phyloP scores from a whole-genome alignment of 2,797 vertebrate genomes.

The Yasuhikotakia modesta region DNA sequence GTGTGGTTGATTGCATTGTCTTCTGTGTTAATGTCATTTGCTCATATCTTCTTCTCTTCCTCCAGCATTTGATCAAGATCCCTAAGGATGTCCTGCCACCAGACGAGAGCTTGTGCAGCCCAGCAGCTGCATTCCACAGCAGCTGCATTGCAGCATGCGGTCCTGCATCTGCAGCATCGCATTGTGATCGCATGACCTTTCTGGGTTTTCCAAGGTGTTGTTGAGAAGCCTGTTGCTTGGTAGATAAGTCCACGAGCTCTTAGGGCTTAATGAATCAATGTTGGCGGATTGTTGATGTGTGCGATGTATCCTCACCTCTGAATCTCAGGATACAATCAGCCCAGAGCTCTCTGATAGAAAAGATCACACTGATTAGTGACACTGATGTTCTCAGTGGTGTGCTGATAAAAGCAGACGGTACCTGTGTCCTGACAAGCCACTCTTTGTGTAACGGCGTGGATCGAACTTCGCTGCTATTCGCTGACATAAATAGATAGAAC shows the following conservation, averaged over 20 bases:
- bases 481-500: constrained; percentile 31
- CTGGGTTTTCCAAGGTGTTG: constrained; percentile 22
- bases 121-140: background rate
- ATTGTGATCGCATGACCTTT: constrained; percentile 48
- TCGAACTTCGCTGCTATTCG: constrained; percentile 24
- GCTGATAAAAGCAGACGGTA: constrained; percentile 33
- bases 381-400: constrained; percentile 14
- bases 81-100: constrained; percentile 2
- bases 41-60: constrained; percentile 46
- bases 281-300: constrained; percentile 49
- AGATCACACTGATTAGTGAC: constrained; percentile 41
- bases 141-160: constrained; percentile 24
- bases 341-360: constrained; percentile 39
- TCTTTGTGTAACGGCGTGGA: constrained; percentile 36
- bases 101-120: constrained; percentile 2
- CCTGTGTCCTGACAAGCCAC: constrained; percentile 33
- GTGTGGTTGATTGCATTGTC: constrained; percentile 27
- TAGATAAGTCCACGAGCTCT: constrained; percentile 38
- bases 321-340: constrained; percentile 50
- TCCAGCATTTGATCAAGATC: constrained; percentile 30
- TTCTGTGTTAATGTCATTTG: constrained; percentile 40
- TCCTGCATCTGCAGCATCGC: background rate
- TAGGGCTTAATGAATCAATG: constrained; percentile 56
- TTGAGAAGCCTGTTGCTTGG: constrained; percentile 35
- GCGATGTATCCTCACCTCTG: constrained; percentile 46